phyloP scores from a whole-genome alignment of 2,888 invertebrate genomes.

The Callosobruchus maculatus region DNA sequence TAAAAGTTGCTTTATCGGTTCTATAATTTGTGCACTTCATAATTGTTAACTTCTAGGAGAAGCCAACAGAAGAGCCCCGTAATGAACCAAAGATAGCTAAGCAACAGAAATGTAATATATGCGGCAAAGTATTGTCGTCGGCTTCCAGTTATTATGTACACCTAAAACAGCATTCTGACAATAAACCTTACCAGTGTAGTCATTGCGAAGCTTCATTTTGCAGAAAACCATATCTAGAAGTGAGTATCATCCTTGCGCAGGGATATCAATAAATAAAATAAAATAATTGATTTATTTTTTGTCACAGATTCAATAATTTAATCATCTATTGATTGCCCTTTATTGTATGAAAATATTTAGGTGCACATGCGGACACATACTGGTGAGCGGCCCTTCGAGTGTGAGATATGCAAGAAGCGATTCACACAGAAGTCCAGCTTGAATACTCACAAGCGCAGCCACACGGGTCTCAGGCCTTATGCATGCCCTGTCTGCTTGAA shows the following conservation, averaged over 20 bases:
- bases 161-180: slow-evolving; percentile 77
- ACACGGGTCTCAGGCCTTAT: slow-evolving; percentile 76
- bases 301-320: too few relatives aligned
- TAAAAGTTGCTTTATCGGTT: not conserved
- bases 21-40: not conserved
- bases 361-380: slow-evolving; percentile 80
- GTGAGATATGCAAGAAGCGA: slow-evolving; percentile 70
- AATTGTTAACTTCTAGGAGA: not conserved
- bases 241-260: slow-evolving; percentile 13
- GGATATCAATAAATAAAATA: not conserved
- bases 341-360: slow-evolving; percentile 23
- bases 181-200: slow-evolving; percentile 76
- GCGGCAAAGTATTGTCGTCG: slow-evolving; percentile 73
- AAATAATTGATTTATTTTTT: too few relatives aligned
- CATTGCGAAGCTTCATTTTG: slow-evolving; percentile 76
- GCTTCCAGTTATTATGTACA: slow-evolving; percentile 78
- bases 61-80: slow-evolving; percentile 19
- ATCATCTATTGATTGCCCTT: not conserved
- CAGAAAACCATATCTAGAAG: slow-evolving; percentile 74
- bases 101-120: slow-evolving; percentile 74
- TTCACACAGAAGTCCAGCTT: slow-evolving; percentile 80
- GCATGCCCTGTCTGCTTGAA: slow-evolving; percentile 77
- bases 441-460: slow-evolving; percentile 77
- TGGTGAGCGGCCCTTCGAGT: slow-evolving; percentile 71
- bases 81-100: slow-evolving; percentile 54